Evolutionary conservation across 2,797 vertebrate species (phyloP), one percentile per base, ranked within the genome.

Genomic region (Varecia variegata): DNA sequence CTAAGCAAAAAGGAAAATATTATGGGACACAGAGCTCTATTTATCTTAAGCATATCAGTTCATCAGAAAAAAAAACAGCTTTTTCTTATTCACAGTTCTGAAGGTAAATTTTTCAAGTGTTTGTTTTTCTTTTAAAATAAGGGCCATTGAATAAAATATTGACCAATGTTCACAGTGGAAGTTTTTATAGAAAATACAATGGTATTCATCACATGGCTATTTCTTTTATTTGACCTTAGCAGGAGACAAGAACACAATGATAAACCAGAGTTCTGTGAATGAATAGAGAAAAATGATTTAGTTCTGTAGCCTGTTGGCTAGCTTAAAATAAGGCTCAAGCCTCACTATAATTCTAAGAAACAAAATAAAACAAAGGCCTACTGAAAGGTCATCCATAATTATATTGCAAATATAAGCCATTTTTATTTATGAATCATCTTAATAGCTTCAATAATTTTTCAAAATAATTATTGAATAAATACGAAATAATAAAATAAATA

Each of bases 71-170:
- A 10, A 82, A 92, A 17, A 1, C 32, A 81, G 30, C 11, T 62
- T 77, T 96, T 93, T 71, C 45, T 54, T 45, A 2, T 83, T 93
- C 5, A 47, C 0, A 35, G 27, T 88, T 92, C 32, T 80, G 35
- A 90, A 88, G 67, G 38, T 56, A 85, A 92, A 90, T 85, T 79
- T 73, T 80, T 27, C n/a, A 89, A 54, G 25, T 27, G 11, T n/a
- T 54, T 67, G n/a, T 77, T 86, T 73, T 50, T 32, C 10, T 85
- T 84, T 85, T 73, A 82, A 93, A 89, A 90, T 76, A 82, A 92
- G 68, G 27, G 15, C 30, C 20, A 80, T 45, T 82, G 35, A 62
- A 83, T 87, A 83, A 93, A 82, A 82, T 85, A 79, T 45, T 74
- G 6, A 21, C 35, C 52, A 60, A 17, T 45, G 10, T 12, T 70